Conservation (phyloP, 1,140 invertebrate genomes). For the Schlechtendalia chinensis region DNA sequence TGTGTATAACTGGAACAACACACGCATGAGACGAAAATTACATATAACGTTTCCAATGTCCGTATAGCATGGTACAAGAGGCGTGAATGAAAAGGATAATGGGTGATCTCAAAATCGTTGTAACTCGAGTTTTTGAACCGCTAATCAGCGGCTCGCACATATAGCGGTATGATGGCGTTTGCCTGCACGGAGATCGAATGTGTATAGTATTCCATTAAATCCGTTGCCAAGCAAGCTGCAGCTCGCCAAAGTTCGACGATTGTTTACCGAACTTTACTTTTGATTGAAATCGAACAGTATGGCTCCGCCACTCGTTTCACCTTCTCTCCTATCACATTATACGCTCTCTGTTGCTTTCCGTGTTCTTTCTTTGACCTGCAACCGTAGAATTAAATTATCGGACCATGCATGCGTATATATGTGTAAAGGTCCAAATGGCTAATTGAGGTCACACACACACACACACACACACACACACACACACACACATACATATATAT, state of each 20-base stretch:
- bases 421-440: not conserved
- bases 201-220: slow-evolving; percentile 7
- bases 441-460: slow-evolving; percentile 13
- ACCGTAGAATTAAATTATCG: slow-evolving; percentile 25
- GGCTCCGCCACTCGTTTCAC: not conserved
- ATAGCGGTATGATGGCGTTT: not conserved
- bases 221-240: not conserved
- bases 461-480: no score
- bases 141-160: not conserved
- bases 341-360: no score
- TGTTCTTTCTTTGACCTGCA: not conserved
- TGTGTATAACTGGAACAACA: no score
- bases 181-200: not conserved
- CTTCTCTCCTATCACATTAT: no score
- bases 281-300: slow-evolving; percentile 38
- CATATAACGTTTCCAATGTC: no score
- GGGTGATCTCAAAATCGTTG: not conserved
- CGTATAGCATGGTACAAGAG: no score
- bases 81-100: not conserved
- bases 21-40: no score
- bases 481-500: no score
- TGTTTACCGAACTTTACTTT: slow-evolving; percentile 37
- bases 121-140: not conserved
- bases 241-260: slow-evolving; percentile 12
- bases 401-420: not conserved